Evolutionary conservation across 2,113 vertebrate genomes (phyloP).

Genomic region (Fregetta grallaria): DNA sequence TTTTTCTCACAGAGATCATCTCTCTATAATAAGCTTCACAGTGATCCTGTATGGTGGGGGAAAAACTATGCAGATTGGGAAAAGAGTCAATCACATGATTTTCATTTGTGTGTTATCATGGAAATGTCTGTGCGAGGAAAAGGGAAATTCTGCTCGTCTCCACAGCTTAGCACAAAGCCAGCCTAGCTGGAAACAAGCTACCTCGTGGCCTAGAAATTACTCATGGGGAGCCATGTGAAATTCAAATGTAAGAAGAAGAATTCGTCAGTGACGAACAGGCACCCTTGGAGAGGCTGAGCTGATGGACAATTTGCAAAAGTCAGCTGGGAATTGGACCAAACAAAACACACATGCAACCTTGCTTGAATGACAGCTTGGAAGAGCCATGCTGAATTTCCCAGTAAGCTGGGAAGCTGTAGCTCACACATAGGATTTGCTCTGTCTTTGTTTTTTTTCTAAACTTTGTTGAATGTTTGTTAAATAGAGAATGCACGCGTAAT

Average conservation of each 20-base stretch:
- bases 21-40: conserved; percentile 36
- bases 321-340: conserved; percentile 7
- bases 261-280: background rate
- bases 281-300: background rate
- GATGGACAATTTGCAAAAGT: background rate
- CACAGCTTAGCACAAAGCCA: background rate
- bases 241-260: background rate
- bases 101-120: background rate
- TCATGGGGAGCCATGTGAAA: background rate
- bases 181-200: background rate
- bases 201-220: background rate
- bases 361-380: background rate
- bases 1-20: conserved; percentile 52
- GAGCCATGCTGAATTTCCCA: background rate
- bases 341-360: background rate
- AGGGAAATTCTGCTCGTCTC: conserved; percentile 25
- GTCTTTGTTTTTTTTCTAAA: background rate
- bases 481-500: background rate
- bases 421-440: background rate
- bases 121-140: conserved; percentile 35
- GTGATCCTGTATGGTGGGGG: background rate
- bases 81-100: conserved; percentile 24
- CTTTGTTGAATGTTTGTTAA: background rate
- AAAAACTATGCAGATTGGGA: background rate
- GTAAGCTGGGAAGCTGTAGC: background rate